Evolutionary conservation across 2,888 invertebrate genomes (phyloP).

Genomic region (Drosophila subquinaria): DNA sequence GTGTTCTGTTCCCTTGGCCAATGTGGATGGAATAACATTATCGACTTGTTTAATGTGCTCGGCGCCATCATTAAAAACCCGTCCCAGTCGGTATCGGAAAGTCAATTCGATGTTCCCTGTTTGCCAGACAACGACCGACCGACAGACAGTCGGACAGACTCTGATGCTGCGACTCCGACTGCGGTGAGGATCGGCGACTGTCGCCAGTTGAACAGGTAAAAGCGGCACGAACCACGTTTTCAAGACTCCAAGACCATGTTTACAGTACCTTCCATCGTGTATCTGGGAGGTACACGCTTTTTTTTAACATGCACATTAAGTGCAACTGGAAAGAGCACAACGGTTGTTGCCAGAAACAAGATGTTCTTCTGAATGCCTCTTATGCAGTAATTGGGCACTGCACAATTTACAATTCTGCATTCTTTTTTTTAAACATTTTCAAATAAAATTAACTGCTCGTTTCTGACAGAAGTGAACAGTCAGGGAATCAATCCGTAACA

Average conservation of each 20-base stretch:
- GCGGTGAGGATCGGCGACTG: constrained; percentile 8
- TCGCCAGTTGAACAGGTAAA: constrained; percentile 56
- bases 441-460: neutral
- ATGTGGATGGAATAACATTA: constrained; percentile 75
- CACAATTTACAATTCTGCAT: neutral
- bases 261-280: constrained; percentile 42
- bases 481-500: too few species aligned
- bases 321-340: constrained; percentile 25
- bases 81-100: constrained; percentile 58
- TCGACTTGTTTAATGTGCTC: constrained; percentile 75
- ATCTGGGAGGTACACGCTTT: constrained; percentile 44
- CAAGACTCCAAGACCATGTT: constrained; percentile 45
- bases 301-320: constrained; percentile 36
- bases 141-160: constrained; percentile 39
- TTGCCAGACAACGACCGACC: constrained; percentile 41
- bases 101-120: constrained; percentile 46
- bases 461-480: neutral
- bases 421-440: neutral
- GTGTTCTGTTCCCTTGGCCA: constrained; percentile 62
- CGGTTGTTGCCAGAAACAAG: constrained; percentile 28
- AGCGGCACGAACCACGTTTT: constrained; percentile 53
- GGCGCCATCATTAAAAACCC: constrained; percentile 79
- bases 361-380: constrained; percentile 12
- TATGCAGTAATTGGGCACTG: constrained; percentile 20
- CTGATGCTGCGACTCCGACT: constrained; percentile 24